Evolutionary conservation across 2,888 invertebrate species (phyloP), one percentile per base, ranked within the genome.

Genomic region (Catocala nupta): DNA sequence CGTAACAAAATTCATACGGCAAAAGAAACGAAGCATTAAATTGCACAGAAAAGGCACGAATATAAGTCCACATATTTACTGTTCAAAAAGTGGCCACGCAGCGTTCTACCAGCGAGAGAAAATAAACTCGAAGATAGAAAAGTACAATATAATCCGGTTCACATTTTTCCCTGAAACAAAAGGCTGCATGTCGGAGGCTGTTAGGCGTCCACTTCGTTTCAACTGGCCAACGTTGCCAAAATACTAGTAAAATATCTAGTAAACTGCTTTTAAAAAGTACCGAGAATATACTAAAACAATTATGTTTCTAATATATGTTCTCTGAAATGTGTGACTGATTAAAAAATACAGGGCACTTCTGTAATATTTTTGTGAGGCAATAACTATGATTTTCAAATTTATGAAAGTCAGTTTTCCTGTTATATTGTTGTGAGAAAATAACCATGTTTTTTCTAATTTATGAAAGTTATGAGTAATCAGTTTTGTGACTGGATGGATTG

Each of bases 81-180:
- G 16, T 36, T 3, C 16, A 2, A 34, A 55, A 45, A 55, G 10
- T 6, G 44, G 5, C 13, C 16, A 39, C 16, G 16, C 9, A 47
- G 12, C 8, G 34, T 54, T 0, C 12, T 25, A n/a, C 7, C 16
- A 45, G n/a, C 13, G 10, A 43, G 3, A 56, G 56, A 56, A 55
- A 48, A 49, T 49, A 49, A 56, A 42, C 42, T 49, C 36, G 12
- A 44, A 57, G 43, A 58, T 44, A 43, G 12, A 10, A 49, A 49
- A 49, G 42, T 25, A 56, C 49, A 42, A 49, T 43, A 51, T 51
- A 58, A 58, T 51, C 44, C 44, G 10, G 51, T 58, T 36, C 34
- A 45, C 44, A 58, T 58, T 44, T 58, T 58, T 50, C 43, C 43
- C 33, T 44, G 25, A 51, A 58, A 51, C 44, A 34, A 51, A 58